Percentiles rank a stretch among this genome's conserved stretches.
Evolutionary conservation across 2,888 invertebrate species (phyloP).

Genomic region (Rhorus exstirpatorius): DNA sequence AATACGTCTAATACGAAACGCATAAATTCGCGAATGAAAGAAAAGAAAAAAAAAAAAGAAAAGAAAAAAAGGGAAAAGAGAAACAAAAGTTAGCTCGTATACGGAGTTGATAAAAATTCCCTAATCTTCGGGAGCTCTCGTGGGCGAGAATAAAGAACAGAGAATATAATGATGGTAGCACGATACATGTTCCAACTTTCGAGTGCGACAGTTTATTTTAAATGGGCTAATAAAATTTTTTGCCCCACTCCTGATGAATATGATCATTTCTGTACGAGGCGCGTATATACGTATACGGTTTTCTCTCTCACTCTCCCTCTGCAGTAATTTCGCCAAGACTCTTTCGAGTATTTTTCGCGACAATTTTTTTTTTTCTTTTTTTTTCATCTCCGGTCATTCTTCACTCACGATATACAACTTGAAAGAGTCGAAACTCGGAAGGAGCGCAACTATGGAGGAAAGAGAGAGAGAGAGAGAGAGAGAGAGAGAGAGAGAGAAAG

Average conservation of each 20-base stretch:
- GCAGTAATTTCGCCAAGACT: background rate
- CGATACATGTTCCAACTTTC: conserved; percentile 3
- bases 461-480: conserved; percentile 35
- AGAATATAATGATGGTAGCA: background rate
- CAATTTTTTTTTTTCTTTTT: conserved; percentile 35
- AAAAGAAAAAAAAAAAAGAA: conserved; percentile 19
- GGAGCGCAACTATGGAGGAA: conserved; percentile 22
- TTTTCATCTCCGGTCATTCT: conserved; percentile 25
- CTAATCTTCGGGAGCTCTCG: conserved; percentile 41
- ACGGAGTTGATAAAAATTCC: conserved; percentile 14
- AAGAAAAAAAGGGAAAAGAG: too few species aligned
- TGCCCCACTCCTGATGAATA: background rate
- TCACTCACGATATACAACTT: conserved; percentile 22
- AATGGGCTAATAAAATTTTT: conserved; percentile 2
- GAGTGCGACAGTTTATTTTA: conserved; percentile 18
- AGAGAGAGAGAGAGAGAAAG: conserved; percentile 35
- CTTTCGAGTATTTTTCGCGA: conserved; percentile 25
- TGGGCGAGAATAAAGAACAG: background rate
- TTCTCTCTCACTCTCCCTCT: background rate
- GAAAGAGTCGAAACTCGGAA: conserved; percentile 8
- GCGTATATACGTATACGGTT: too few species aligned
- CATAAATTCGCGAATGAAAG: conserved; percentile 49
- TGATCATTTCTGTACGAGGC: background rate
- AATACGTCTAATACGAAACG: conserved; percentile 13
- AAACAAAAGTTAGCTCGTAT: too few species aligned